Conservation (phyloP, 2,888 invertebrate species). For the Stictocephala bisonia region DNA sequence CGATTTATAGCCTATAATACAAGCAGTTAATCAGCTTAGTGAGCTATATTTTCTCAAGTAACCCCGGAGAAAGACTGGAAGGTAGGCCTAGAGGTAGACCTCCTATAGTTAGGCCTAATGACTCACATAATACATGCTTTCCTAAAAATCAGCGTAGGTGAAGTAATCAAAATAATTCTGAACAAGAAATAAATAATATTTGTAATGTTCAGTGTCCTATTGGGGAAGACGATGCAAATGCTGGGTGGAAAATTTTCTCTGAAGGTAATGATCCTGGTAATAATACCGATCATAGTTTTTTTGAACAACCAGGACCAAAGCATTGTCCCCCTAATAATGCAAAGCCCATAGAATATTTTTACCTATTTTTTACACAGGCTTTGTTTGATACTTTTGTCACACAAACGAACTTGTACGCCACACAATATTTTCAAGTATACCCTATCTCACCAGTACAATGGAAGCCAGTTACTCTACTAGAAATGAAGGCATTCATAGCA, state of each 20-base stretch:
- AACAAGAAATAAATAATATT: not conserved
- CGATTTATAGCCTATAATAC: too few relatives aligned
- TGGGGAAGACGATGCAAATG: not conserved
- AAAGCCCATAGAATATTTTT: not conserved
- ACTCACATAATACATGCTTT: too few relatives aligned
- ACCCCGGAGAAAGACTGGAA: too few relatives aligned
- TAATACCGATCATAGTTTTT: not conserved
- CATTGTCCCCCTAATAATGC: not conserved
- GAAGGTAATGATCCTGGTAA: not conserved
- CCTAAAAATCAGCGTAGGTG: too few relatives aligned
- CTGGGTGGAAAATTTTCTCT: not conserved
- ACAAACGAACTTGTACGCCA: not conserved
- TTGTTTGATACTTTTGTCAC: not conserved
- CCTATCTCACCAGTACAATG: too few relatives aligned
- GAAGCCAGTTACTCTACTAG: not conserved
- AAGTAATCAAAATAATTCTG: not conserved
- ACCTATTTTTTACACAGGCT: not conserved
- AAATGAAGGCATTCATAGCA: too few relatives aligned
- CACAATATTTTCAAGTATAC: not conserved
- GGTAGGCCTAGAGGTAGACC: constrained; percentile 29
- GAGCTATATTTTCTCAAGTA: too few relatives aligned
- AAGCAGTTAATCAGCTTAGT: too few relatives aligned
- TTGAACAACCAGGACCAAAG: constrained; percentile 7
- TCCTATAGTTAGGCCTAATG: not conserved
- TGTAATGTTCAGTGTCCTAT: constrained; percentile 3